Conservation (phyloP, 1,140 invertebrate species). For the Asbolus verrucosus region DNA sequence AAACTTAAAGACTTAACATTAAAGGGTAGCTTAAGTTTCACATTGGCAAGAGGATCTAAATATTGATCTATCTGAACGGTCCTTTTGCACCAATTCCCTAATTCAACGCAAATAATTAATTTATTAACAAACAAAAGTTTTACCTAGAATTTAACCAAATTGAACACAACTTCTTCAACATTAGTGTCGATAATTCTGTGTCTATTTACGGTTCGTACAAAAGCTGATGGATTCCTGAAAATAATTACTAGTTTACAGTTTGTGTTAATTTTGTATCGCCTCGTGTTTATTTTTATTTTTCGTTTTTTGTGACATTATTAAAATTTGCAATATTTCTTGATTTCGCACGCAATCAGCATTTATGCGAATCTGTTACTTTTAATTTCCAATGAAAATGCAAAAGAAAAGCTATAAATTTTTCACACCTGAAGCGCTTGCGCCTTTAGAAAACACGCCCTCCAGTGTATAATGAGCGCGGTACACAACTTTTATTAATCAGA, state of each 20-base stretch:
- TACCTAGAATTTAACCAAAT: too few species aligned
- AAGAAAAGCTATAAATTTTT: conserved; percentile 35
- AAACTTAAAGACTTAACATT: conserved; percentile 33
- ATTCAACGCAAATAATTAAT: background rate
- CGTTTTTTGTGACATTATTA: too few species aligned
- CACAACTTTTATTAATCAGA: conserved; percentile 56
- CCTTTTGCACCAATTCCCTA: background rate
- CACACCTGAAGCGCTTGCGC: conserved; percentile 44
- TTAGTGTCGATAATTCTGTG: too few species aligned
- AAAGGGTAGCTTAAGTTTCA: conserved; percentile 33
- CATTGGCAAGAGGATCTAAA: conserved; percentile 12
- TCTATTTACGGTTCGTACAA: too few species aligned
- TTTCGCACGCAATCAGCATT: background rate
- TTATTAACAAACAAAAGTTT: too few species aligned
- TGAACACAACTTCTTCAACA: too few species aligned
- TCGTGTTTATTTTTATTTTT: too few species aligned
- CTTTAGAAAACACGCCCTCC: conserved; percentile 49
- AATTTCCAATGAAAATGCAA: conserved; percentile 11
- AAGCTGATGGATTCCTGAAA: too few species aligned
- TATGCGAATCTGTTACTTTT: background rate
- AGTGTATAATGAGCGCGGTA: conserved; percentile 50
- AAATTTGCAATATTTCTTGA: background rate
- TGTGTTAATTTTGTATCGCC: too few species aligned
- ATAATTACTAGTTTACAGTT: too few species aligned
- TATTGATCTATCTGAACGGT: conserved; percentile 4